phyloP scores from a whole-genome alignment of 2,888 invertebrate genomes.

The Sympetrum striolatum region DNA sequence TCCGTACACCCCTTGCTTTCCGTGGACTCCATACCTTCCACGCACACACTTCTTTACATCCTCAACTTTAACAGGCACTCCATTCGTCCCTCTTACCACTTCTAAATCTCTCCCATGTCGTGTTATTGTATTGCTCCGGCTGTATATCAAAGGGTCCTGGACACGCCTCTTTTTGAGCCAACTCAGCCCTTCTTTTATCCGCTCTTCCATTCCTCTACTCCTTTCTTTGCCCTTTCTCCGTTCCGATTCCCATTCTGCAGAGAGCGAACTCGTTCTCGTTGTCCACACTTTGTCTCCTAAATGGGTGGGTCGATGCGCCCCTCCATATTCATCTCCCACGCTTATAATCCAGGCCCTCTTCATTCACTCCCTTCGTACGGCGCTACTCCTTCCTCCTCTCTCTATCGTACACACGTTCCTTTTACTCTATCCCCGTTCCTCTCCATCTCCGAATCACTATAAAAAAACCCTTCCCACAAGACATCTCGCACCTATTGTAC shows the following conservation, averaged over 20 bases:
- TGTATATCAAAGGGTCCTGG: constrained; percentile 36
- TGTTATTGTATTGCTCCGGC: constrained; percentile 40
- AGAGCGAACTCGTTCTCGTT: constrained; percentile 4
- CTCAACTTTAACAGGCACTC: not conserved
- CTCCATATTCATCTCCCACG: not conserved
- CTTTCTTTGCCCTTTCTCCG: not conserved
- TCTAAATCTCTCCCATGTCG: constrained; percentile 37
- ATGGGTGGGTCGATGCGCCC: not conserved
- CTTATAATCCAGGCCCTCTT: not conserved
- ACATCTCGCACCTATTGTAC: not conserved
- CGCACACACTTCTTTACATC: not conserved
- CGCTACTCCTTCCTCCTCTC: not conserved
- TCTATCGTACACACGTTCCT: not conserved
- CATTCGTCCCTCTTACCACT: constrained; percentile 3
- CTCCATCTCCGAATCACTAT: not conserved
- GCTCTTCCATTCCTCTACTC: not conserved
- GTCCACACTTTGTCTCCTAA: constrained; percentile 14
- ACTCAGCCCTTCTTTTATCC: constrained; percentile 26
- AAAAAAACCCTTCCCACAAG: not conserved
- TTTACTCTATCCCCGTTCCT: not conserved
- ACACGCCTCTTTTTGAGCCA: constrained; percentile 33
- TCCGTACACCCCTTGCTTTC: not conserved
- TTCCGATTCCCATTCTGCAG: not conserved
- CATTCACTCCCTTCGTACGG: not conserved
- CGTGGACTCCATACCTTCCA: constrained; percentile 1